Evolutionary conservation across 2,888 invertebrate genomes (phyloP), one percentile per base, ranked within the genome.

Genomic region (Aphrophora alni): DNA sequence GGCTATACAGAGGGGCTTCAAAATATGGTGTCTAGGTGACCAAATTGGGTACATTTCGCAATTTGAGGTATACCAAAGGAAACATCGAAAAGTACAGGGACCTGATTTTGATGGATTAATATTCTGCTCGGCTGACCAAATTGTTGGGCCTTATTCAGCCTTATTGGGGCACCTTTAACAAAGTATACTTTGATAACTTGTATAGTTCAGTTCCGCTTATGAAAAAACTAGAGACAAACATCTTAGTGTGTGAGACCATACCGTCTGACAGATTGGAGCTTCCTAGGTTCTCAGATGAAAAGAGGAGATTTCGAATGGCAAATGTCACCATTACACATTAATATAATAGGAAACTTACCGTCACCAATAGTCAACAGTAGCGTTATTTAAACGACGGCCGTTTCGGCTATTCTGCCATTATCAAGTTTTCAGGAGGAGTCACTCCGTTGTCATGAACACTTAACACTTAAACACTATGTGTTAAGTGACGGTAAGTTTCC

Each of bases 261-360:
- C 7, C 17, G 17, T 1, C 25, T 28, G 4, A 25, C 1, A 12
- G 2, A 5, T 4, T 25, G 3, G 26, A 17, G n/a, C 71, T 71
- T 25, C 26, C 71, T n/a, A 3, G 14, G n/a, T 25, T 25, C 4
- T 1, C 7, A 14, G 4, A 71, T 33, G 33, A 7, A 3, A 71
- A 71, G 28, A 71, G 71, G 71, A 24, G 71, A 71, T 71, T 71
- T n/a, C n/a, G n/a, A n/a, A n/a, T n/a, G n/a, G n/a, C n/a, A n/a
- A n/a, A n/a, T n/a, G n/a, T n/a, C n/a, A n/a, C n/a, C n/a, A n/a
- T n/a, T n/a, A n/a, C n/a, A n/a, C n/a, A n/a, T n/a, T n/a, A n/a
- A n/a, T n/a, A n/a, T n/a, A n/a, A n/a, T n/a, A n/a, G n/a, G n/a
- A n/a, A n/a, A n/a, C n/a, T n/a, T n/a, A n/a, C n/a, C n/a, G n/a